These are phyloP conservation scores for Zoanthus sansibaricus DNA, from an alignment of 92 coral and sea anemone genomes.

Conservation along the genomic window DNA sequence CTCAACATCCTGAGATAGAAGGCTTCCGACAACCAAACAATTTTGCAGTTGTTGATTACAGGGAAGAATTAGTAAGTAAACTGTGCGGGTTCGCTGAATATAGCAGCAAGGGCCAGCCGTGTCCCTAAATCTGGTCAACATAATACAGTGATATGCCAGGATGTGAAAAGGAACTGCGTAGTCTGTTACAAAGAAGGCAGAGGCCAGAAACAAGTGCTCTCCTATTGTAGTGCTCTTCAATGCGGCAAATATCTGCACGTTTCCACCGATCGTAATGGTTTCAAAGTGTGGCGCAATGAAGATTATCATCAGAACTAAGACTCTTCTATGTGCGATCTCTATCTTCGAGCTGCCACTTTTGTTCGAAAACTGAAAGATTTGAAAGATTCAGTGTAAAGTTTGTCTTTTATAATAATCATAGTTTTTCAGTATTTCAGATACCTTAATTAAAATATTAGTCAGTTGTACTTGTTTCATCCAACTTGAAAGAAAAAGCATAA, in stretches of 20 bases:
- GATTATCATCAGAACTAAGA: constrained; percentile 49
- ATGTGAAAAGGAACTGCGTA: constrained; percentile 55
- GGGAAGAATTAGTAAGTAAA: constrained; percentile 67
- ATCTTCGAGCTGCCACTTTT: constrained; percentile 10
- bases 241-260: constrained; percentile 64
- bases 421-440: constrained; percentile 9
- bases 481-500: constrained; percentile 12
- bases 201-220: constrained; percentile 46
- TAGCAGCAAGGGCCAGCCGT: constrained; percentile 4
- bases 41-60: constrained; percentile 52
- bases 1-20: constrained; percentile 38
- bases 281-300: constrained; percentile 45
- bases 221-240: constrained; percentile 63
- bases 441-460: constrained; percentile 1
- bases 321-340: neutral
- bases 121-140: constrained; percentile 6
- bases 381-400: neutral
- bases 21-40: constrained; percentile 43
- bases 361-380: neutral
- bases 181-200: constrained; percentile 69
- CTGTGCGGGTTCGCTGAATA: constrained; percentile 46
- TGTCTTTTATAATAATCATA: neutral
- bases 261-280: too few relatives aligned
- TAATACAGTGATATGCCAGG: constrained; percentile 57
- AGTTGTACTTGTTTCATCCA: constrained; percentile 18